These are phyloP conservation scores for Hylaeus anthracinus DNA, from an alignment of 1,140 invertebrate genomes.

Conservation along the genomic window DNA sequence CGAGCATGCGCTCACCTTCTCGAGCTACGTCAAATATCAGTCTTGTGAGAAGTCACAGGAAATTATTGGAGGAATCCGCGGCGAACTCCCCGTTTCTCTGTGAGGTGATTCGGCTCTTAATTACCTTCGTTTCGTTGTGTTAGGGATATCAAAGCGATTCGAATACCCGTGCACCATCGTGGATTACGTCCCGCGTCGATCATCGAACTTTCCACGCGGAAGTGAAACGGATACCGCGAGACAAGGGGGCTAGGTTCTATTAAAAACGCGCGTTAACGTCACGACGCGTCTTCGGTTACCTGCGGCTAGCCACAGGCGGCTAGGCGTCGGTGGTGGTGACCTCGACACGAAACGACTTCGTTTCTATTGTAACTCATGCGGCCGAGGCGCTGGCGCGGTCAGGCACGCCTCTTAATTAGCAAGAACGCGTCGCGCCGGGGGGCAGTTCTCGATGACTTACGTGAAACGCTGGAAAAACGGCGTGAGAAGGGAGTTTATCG, in stretches of 20 bases:
- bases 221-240: slow-evolving; percentile 35
- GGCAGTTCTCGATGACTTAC: slow-evolving; percentile 34
- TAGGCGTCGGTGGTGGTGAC: not conserved
- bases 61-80: not conserved
- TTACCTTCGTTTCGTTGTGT: not conserved
- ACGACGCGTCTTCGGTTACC: slow-evolving; percentile 38
- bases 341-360: slow-evolving; percentile 13
- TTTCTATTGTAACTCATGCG: slow-evolving; percentile 40
- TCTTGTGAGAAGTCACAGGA: not conserved
- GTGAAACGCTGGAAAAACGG: slow-evolving; percentile 33
- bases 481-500: slow-evolving; percentile 39
- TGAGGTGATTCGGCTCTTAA: not conserved
- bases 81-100: not conserved
- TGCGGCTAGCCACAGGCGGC: slow-evolving; percentile 36
- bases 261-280: slow-evolving; percentile 44
- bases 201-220: slow-evolving; percentile 55
- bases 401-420: slow-evolving; percentile 46
- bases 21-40: not conserved
- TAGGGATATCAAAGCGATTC: not conserved
- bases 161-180: slow-evolving; percentile 39
- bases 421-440: slow-evolving; percentile 29
- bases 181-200: slow-evolving; percentile 42
- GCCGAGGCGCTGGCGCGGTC: too few species aligned
- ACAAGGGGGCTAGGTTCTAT: not conserved
- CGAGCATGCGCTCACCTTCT: not conserved